Base-by-base conservation (phyloP, 2,797 vertebrate species). In the Etheostoma nigrum region DNA sequence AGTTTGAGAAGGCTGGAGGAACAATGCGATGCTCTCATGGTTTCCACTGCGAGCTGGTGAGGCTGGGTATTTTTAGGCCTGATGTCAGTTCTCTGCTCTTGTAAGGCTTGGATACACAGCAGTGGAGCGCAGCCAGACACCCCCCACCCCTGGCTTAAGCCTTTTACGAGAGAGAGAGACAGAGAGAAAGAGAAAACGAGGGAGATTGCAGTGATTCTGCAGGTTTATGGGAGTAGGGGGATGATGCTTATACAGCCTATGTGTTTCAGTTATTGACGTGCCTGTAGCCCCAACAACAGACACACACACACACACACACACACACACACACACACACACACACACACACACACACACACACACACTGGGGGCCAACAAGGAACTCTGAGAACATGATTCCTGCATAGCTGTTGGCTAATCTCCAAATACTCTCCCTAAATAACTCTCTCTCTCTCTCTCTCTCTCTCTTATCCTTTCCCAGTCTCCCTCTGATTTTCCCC, bases 11-110 rank as follows among this genome's bases (percentile, higher is more conserved):
- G 76, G 81, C 87, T 68, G 73, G 25, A 89, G 76, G 91, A 92
- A 93, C 92, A 95, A 91, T 89, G 89, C 84, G 81, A 88, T 92
- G 92, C 91, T 92, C 92, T 92, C 91, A 93, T 91, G 93, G 88
- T 93, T 94, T 91, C 91, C 94, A 94, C 88, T 93, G 92, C 74
- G 89, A 92, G 88, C 89, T 93, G 86, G 84, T 86, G 85, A 79
- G 82, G 59, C 76, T 62, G 79, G 86, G 94, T 97, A 96, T 96
- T 96, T 97, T 96, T 95, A 90, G 79, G 84, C 89, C 85, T 96
- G 94, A 96, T 94, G 94, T 94, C 94, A 94, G 87, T 81, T 83
- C 86, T 90, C 81, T 91, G 92, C 90, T 93, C 92, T 92, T 92
- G 93, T 94, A 94, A 94, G 93, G 90, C 90, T 81, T 92, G 93